These are phyloP conservation scores for Acestrorhynchus altus DNA, from an alignment of 2,797 vertebrate genomes.

Conservation along the genomic window DNA sequence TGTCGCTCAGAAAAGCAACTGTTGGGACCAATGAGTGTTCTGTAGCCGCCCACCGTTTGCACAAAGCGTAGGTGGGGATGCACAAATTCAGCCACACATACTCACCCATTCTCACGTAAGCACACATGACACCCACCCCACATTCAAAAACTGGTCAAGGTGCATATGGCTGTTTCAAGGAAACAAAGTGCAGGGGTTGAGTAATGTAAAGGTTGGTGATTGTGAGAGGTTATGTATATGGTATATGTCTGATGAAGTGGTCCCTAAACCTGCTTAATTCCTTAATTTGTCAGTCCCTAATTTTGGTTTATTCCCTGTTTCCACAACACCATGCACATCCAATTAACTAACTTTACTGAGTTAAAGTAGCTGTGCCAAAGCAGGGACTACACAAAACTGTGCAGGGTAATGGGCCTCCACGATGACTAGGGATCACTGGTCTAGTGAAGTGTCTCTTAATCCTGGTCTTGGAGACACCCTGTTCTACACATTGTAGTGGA, in stretches of 20 bases:
- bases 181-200: background rate
- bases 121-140: conserved; percentile 13
- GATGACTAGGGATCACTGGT: too few relatives aligned
- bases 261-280: too few relatives aligned
- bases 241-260: background rate
- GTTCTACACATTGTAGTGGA: too few relatives aligned
- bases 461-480: too few relatives aligned
- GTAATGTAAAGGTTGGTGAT: conserved; percentile 1
- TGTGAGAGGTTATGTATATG: background rate
- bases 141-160: conserved; percentile 49
- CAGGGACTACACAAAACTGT: too few relatives aligned
- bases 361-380: too few relatives aligned
- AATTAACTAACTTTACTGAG: too few relatives aligned
- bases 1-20: conserved; percentile 10
- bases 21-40: conserved; percentile 19
- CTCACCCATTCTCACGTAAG: conserved; percentile 11
- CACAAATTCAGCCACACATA: background rate
- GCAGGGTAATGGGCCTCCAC: too few relatives aligned
- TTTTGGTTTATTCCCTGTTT: too few relatives aligned
- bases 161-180: conserved; percentile 19
- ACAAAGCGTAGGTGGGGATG: conserved; percentile 24
- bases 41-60: conserved; percentile 38
- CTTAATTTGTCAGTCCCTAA: too few relatives aligned
- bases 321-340: too few relatives aligned
- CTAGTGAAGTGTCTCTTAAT: too few relatives aligned